Base-by-base conservation (phyloP, 2,797 vertebrate species). In the Acrocephalus scirpaceus region DNA sequence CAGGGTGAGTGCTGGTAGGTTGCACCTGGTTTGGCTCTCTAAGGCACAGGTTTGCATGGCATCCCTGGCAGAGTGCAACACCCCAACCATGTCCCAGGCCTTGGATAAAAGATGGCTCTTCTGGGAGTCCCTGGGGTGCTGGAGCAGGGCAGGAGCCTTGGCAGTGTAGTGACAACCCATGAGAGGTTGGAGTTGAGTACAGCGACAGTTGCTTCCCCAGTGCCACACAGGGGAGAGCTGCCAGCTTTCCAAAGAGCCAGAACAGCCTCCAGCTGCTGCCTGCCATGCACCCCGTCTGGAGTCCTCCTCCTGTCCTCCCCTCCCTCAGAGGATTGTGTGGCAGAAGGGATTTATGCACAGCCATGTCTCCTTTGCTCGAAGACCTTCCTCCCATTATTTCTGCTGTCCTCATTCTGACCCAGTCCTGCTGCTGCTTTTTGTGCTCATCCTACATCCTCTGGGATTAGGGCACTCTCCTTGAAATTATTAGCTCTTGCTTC, bases 1-100 rank as follows among this genome's bases (percentile, higher is more conserved):
- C 0, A 0, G 16, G 23, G 20, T 11, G 19, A 8, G 38, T 16
- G 23, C 34, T 50, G 34, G 30, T 22, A 65, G 29, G 15, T 5
- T 38, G 34, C 5, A n/a, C 5, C 20, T 65, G 25, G 10, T 25
- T 64, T 30, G 40, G 50, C 20, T 58, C 26, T 29, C 42, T 10
- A 7, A 60, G 74, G 19, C 32, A 16, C n/a, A 23, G 38, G 48
- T 13, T 32, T 25, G 27, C 30, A 11, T 7, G 38, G 36, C 56
- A 78, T 0, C 30, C 34, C 38, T 44, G 57, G 57, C 40, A 78
- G 73, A 26, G 30, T 4, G 32, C 9, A 6, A 62, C 44, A 32
- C 26, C 29, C 34, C 67, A 51, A 1, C 29, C 17, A 0, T 5
- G 7, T 21, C 47, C 61, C 21, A 36, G 53, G 58, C 48, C 18